Conservation (phyloP, 2,888 invertebrate species). For the Erynnis tages region DNA sequence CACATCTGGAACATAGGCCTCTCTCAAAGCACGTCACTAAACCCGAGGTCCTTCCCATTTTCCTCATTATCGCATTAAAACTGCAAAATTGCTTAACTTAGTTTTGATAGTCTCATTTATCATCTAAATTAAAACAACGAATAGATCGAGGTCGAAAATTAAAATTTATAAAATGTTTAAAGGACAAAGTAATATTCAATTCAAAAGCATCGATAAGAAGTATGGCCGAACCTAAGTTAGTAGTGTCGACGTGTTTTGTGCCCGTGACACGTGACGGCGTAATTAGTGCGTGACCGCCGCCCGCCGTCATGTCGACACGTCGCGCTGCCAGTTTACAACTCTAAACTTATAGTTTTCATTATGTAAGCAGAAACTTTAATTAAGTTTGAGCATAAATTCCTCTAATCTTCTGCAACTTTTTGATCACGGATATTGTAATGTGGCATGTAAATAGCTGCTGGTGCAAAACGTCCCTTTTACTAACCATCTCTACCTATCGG, state of each 20-base stretch:
- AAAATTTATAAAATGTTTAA: not conserved
- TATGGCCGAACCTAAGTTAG: constrained; percentile 35
- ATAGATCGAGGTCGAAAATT: too few relatives aligned
- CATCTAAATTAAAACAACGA: too few relatives aligned
- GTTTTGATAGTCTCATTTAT: too few relatives aligned
- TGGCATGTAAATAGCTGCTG: not conserved
- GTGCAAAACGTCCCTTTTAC: constrained; percentile 14
- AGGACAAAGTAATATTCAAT: not conserved
- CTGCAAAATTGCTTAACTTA: too few relatives aligned
- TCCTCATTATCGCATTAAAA: too few relatives aligned
- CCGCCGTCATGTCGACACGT: constrained; percentile 46
- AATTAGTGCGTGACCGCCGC: constrained; percentile 72
- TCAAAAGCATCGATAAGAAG: constrained; percentile 12
- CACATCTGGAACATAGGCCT: too few relatives aligned
- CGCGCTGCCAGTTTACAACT: constrained; percentile 42
- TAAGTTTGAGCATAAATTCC: too few relatives aligned
- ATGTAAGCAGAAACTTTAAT: constrained; percentile 9
- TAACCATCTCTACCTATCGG: not conserved
- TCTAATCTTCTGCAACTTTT: too few relatives aligned
- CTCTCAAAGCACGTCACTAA: too few relatives aligned
- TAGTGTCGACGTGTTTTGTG: constrained; percentile 62
- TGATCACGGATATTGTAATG: not conserved
- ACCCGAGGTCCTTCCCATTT: too few relatives aligned
- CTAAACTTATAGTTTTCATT: constrained; percentile 34
- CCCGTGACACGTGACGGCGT: constrained; percentile 66